Base-by-base conservation (phyloP, 2,113 vertebrate genomes). In the Sinocyclocheilus maitianheensis region DNA sequence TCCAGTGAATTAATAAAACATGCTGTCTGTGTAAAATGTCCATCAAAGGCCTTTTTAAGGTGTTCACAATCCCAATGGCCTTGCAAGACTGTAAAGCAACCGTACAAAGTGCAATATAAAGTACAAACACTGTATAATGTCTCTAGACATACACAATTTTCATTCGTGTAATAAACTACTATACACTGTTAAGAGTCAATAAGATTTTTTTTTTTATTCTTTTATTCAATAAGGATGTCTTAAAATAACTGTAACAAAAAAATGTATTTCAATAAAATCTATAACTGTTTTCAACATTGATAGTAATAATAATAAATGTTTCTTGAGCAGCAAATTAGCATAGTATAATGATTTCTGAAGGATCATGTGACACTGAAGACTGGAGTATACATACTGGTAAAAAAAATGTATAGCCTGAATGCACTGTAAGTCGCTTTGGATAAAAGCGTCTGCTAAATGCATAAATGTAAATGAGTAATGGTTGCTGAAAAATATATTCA, bases 1-100 rank as follows among this genome's bases (percentile, higher is more conserved):
- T 10, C 84, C 18, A 22, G 18, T 82, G 24, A 69, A 53, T 82
- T n/a, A 51, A n/a, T 69, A 53, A 69, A n/a, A n/a, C 51, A 62
- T 37, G 37, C 55, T 72, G 37, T 40, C 34, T 71, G 20, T 60
- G 30, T 37, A 22, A 77, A 58, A 34, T 37, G 53, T 40, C 30
- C 53, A 14, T 58, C 16, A 55, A 55, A 77, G n/a, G 8, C 9
- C 76, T 37, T 12, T 11, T 77, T 55, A 51, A 26, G 75, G 26
- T 51, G 24, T 77, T 77, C n/a, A 77, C 4, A 48, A 58, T 20
- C 18, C 20, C 69, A 58, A 20, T 6, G 26, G 16, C 26, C 9
- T 55, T 77, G 30, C 16, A 77, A 34, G 24, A n/a, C 48, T 9
- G 24, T 58, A n/a, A 78, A 60, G 26, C 11, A 40, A 72, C 1